Base-by-base conservation (phyloP, 2,888 invertebrate species). In the Pandemis corylana region DNA sequence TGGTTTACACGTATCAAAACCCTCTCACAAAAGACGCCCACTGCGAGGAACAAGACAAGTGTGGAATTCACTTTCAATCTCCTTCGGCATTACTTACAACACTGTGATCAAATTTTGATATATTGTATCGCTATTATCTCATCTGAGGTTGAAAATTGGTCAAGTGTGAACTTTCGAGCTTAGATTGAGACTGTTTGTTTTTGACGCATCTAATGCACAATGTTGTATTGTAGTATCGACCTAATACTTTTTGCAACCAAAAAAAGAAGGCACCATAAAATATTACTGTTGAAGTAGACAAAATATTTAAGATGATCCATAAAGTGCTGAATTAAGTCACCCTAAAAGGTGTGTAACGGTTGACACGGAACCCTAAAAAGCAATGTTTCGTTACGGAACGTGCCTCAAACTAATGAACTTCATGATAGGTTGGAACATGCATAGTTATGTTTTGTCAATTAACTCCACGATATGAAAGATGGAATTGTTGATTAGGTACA, bases 1-100 rank as follows among this genome's bases (percentile, higher is more conserved):
- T 76, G 78, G 78, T 81, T 79, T 68, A 53, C 44, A 46, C 51
- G 20, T 62, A 70, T 71, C 56, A 53, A 44, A 62, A 12, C 46
- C 46, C 42, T 53, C 64, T 49, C 13, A 74, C 76, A 72, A 71
- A 79, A 78, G 80, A 79, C 81, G 79, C 84, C 83, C 80, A 80
- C 82, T 68, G 78, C 68, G 76, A 67, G 41, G 63, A 59, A 70
- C 66, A 65, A 65, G 71, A 68, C 68, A 72, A 51, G 51, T 51
- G 51, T 51, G 76, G 77, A 77, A 80, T 81, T 76, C 80, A 83
- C 84, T 84, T 80, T 84, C 80, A 77, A 71, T 84, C 83, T 84
- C 81, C 53, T 36, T 61, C 41, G 71, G 71, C 61, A 62, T 76
- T 72, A 56, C 63, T 72, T 69, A 68, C 49, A 68, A 66, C 76